Conservation (phyloP, 2,113 vertebrate species). For the Channa argus region DNA sequence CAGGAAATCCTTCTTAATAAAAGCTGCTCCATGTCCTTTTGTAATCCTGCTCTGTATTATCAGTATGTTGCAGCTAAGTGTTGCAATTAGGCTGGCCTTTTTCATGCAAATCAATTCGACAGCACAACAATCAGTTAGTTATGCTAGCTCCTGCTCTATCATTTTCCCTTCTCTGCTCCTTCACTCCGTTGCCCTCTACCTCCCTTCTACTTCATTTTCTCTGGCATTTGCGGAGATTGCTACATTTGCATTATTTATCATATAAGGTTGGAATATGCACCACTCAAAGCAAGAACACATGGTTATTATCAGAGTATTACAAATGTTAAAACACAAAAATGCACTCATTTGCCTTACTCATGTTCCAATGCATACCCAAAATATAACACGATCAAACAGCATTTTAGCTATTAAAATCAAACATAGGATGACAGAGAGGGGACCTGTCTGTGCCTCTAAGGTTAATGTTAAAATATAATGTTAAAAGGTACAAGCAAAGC, state of each 20-base stretch:
- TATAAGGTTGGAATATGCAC: constrained; percentile 77
- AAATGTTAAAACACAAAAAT: constrained; percentile 77
- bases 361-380: constrained; percentile 54
- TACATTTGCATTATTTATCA: constrained; percentile 85
- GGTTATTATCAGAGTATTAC: constrained; percentile 77
- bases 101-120: constrained; percentile 86
- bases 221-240: constrained; percentile 81
- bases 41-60: constrained; percentile 81
- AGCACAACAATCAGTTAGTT: constrained; percentile 85
- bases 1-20: constrained; percentile 77
- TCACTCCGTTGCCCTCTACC: constrained; percentile 61
- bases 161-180: constrained; percentile 54
- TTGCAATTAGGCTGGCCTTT: constrained; percentile 84
- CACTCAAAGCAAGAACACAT: constrained; percentile 57
- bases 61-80: constrained; percentile 83
- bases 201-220: constrained; percentile 66
- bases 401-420: constrained; percentile 53
- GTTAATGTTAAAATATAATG: neutral
- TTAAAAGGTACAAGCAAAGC: constrained; percentile 33
- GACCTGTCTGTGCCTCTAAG: constrained; percentile 15
- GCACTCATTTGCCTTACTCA: constrained; percentile 62
- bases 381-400: constrained; percentile 57
- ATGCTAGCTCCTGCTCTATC: constrained; percentile 74
- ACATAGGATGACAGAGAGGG: constrained; percentile 31
- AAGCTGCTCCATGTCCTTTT: constrained; percentile 74